These are phyloP conservation scores for Oreotragus oreotragus DNA, from an alignment of 2,113 vertebrate genomes.

Conservation along the genomic window DNA sequence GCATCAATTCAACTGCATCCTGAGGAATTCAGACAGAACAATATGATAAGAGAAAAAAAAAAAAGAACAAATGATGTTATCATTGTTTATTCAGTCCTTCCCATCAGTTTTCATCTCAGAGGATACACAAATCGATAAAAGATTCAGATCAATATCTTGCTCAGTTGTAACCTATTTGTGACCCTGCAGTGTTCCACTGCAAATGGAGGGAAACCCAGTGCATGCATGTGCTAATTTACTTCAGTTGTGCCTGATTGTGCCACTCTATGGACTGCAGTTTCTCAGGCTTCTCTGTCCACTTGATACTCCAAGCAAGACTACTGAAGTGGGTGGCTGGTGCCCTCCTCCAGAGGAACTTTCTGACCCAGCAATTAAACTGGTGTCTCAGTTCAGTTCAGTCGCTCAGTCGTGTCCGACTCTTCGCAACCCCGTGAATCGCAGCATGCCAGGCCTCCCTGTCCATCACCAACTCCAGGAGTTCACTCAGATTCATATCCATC, in stretches of 20 bases:
- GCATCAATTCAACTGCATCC: background rate
- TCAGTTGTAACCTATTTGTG: background rate
- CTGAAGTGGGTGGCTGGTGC: background rate
- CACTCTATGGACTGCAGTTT: background rate
- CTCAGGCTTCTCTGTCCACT: background rate
- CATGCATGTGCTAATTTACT: background rate
- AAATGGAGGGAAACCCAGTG: rapidly evolving
- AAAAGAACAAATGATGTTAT: background rate
- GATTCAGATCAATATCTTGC: background rate
- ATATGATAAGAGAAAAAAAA: background rate
- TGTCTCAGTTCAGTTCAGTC: too few species aligned
- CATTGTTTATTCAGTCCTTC: background rate
- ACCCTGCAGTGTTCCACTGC: background rate
- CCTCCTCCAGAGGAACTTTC: background rate
- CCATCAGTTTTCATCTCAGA: background rate
- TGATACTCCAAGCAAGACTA: background rate
- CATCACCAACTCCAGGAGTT: too few species aligned
- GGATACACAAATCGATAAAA: background rate
- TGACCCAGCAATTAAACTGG: background rate
- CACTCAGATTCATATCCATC: too few species aligned
- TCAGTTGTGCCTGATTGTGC: background rate
- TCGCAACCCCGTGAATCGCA: too few species aligned
- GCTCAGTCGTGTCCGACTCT: too few species aligned
- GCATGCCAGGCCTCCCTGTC: too few species aligned
- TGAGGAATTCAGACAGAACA: background rate